Percentiles rank a stretch among this genome's conserved stretches.
Conservation (phyloP, 1,140 invertebrate genomes). For the Mamestra configurata region DNA sequence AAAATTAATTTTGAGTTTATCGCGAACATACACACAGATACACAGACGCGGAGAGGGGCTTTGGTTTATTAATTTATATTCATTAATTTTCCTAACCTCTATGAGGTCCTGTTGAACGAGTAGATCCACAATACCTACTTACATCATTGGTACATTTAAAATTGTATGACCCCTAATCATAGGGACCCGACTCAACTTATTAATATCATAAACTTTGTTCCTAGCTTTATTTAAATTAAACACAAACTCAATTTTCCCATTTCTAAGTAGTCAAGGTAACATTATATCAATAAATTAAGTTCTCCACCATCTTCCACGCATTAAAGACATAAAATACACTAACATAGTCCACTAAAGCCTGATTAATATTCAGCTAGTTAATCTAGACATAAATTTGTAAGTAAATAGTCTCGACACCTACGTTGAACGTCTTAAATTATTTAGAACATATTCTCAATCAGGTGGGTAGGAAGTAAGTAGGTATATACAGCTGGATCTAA, state of each 20-base stretch:
- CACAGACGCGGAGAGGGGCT: too few species aligned
- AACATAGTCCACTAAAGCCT: slow-evolving; percentile 6
- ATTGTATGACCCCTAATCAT: too few species aligned
- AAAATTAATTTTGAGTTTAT: too few species aligned
- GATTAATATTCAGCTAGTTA: slow-evolving; percentile 18
- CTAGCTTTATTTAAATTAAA: not conserved
- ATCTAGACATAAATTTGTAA: slow-evolving; percentile 1
- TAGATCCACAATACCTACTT: too few species aligned
- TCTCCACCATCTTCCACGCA: not conserved
- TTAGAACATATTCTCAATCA: slow-evolving; percentile 31
- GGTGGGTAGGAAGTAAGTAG: not conserved
- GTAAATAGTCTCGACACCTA: slow-evolving; percentile 14
- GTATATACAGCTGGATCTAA: too few species aligned
- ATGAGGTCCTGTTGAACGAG: too few species aligned
- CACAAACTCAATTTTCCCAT: not conserved
- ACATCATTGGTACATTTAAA: too few species aligned
- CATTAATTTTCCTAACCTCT: too few species aligned
- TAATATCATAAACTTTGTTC: too few species aligned
- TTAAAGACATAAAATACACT: not conserved
- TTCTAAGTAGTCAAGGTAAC: not conserved
- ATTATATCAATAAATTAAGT: not conserved
- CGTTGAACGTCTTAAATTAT: not conserved
- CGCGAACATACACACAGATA: too few species aligned
- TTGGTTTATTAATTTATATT: too few species aligned
- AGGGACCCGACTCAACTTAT: too few species aligned